Base-by-base conservation (phyloP, 2,888 invertebrate genomes). In the Aleiodes leptofemur region DNA sequence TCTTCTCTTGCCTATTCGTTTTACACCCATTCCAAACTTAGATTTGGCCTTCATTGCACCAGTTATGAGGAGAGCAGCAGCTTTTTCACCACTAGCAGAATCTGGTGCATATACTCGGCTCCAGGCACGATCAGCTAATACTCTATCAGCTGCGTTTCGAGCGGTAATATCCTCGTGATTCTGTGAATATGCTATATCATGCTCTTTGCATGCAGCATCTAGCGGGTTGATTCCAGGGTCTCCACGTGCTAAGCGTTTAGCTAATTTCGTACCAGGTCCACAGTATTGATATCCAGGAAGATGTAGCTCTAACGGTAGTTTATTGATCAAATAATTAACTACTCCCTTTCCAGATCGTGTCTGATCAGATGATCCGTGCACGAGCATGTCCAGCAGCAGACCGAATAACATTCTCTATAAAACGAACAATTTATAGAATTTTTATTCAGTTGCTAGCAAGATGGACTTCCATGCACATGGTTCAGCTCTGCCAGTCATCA, bases 181-280 rank as follows among this genome's bases (percentile, higher is more conserved):
- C 16, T 77, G 55, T 11, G 76, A 74, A 59, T 88, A 87, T 4
- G 83, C 83, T 56, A 86, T 86, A 79, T 87, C 87, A 79, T 86
- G 87, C n/a, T 83, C 74, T 76, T 84, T 85, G 74, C 86, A 86
- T 14, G 84, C 85, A 16, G 69, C 74, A 79, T 88, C 88, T 43
- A 87, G 76, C 3, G 74, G 73, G 80, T 89, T 56, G 11, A 57
- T 57, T 29, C 31, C 57, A 13, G 57, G 23, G 29, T 57, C 87
- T n/a, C 86, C 86, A 48, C 88, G 76, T 48, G 78, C 79, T 61
- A 87, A 73, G 14, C 86, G 73, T 73, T 84, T 76, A 48, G 78
- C 50, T 69, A 87, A 69, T 74, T 83, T 83, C n/a, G 83, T 83
- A 1, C 57, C 29, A 2, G 57, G 57, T 43, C 43, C 43, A 11